Conservation (phyloP, 2,888 invertebrate genomes). For the Xylocampa areola region DNA sequence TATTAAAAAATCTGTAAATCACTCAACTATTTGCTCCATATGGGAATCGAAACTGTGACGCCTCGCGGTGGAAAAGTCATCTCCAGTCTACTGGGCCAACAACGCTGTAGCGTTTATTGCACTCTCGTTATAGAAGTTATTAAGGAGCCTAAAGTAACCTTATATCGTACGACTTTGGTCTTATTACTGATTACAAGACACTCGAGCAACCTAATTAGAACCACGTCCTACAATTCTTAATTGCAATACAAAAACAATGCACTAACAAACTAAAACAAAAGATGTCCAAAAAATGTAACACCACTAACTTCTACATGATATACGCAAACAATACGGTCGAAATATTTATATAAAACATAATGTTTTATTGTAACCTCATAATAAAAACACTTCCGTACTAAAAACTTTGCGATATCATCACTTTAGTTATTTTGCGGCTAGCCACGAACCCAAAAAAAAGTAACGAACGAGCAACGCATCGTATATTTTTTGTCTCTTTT, state of each 20-base stretch:
- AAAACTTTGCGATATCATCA: slow-evolving; percentile 71
- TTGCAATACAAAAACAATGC: not conserved
- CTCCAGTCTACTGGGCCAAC: no score
- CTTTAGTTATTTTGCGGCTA: slow-evolving; percentile 62
- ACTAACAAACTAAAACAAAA: slow-evolving; percentile 14
- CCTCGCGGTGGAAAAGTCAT: no score
- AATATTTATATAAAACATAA: slow-evolving; percentile 45
- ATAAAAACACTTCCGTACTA: slow-evolving; percentile 71
- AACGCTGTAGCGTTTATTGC: no score
- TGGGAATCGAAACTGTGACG: no score
- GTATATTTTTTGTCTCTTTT: slow-evolving; percentile 55
- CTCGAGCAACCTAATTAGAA: not conserved
- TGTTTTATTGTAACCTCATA: slow-evolving; percentile 63
- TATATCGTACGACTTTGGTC: no score
- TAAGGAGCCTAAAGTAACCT: no score
- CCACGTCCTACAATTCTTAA: not conserved
- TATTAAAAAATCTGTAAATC: no score
- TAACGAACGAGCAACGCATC: slow-evolving; percentile 34
- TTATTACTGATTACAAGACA: not conserved
- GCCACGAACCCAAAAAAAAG: slow-evolving; percentile 45
- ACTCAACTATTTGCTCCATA: no score
- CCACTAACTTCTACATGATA: slow-evolving; percentile 8
- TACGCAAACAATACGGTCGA: slow-evolving; percentile 40
- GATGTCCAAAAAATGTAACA: slow-evolving; percentile 2
- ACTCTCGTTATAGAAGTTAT: no score